Evolutionary conservation across 2,888 invertebrate species (phyloP).

Genomic region (Rhamphomyia laevipes): DNA sequence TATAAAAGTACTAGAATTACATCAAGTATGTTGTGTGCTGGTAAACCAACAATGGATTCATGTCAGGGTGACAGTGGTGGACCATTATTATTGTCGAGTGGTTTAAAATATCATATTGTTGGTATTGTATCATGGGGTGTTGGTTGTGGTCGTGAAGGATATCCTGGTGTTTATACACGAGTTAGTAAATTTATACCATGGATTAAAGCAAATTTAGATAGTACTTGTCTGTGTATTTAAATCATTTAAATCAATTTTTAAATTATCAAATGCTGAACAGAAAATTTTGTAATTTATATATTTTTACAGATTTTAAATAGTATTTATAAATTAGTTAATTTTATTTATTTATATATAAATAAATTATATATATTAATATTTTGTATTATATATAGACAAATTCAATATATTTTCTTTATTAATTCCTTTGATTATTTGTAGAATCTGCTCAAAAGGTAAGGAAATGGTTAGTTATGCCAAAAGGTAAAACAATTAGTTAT

Average conservation of each 20-base stretch:
- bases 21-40: conserved; percentile 76
- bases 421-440: too few relatives aligned
- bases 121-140: conserved; percentile 84
- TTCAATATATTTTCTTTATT: too few relatives aligned
- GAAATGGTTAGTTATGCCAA: too few relatives aligned
- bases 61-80: conserved; percentile 86
- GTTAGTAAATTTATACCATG: conserved; percentile 48
- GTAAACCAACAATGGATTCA: conserved; percentile 67
- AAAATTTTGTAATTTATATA: too few relatives aligned
- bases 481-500: too few relatives aligned
- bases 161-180: conserved; percentile 41
- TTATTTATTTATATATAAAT: too few relatives aligned
- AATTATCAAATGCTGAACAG: too few relatives aligned
- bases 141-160: conserved; percentile 40
- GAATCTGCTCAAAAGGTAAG: too few relatives aligned
- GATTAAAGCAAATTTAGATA: conserved; percentile 61
- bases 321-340: too few relatives aligned
- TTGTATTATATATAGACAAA: too few relatives aligned
- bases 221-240: conserved; percentile 56
- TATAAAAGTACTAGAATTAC: conserved; percentile 74
- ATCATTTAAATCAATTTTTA: neutral
- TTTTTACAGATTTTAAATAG: too few relatives aligned
- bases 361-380: too few relatives aligned
- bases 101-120: conserved; percentile 66
- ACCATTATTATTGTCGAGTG: conserved; percentile 61